phyloP scores from a whole-genome alignment of 2,888 invertebrate genomes.

The Nineta flava region DNA sequence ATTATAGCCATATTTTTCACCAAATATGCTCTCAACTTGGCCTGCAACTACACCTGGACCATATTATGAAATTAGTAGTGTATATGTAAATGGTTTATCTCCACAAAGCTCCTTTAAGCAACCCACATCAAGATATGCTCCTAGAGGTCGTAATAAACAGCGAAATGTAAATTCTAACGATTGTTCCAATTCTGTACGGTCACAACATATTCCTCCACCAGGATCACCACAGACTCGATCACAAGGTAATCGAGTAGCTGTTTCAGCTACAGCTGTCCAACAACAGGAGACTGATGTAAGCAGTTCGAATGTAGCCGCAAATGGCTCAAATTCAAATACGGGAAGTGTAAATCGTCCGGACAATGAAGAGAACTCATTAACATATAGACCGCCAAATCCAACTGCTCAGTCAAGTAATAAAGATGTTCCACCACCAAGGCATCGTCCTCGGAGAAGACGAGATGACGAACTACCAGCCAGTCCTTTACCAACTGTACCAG shows the following conservation, averaged over 20 bases:
- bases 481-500: conserved; percentile 22
- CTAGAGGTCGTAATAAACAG: conserved; percentile 22
- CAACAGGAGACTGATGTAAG: conserved; percentile 1
- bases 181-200: neutral
- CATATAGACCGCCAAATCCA: neutral
- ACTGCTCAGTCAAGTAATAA: conserved; percentile 17
- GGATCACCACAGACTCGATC: conserved; percentile 28
- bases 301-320: neutral
- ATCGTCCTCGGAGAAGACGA: conserved; percentile 29
- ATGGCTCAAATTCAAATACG: neutral
- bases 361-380: neutral
- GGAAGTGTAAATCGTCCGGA: conserved; percentile 2
- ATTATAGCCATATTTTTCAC: conserved; percentile 44
- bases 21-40: conserved; percentile 41
- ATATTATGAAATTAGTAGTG: conserved; percentile 50
- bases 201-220: conserved; percentile 19
- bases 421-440: conserved; percentile 27
- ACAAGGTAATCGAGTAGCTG: conserved; percentile 14
- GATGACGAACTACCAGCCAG: conserved; percentile 23
- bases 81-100: conserved; percentile 57
- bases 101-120: conserved; percentile 46
- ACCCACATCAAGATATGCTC: conserved; percentile 29
- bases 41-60: conserved; percentile 27
- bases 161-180: neutral
- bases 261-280: conserved; percentile 5